Evolutionary conservation across 2,797 vertebrate species (phyloP), one percentile per base, ranked within the genome.

Genomic region (Knipowitschia caucasica): DNA sequence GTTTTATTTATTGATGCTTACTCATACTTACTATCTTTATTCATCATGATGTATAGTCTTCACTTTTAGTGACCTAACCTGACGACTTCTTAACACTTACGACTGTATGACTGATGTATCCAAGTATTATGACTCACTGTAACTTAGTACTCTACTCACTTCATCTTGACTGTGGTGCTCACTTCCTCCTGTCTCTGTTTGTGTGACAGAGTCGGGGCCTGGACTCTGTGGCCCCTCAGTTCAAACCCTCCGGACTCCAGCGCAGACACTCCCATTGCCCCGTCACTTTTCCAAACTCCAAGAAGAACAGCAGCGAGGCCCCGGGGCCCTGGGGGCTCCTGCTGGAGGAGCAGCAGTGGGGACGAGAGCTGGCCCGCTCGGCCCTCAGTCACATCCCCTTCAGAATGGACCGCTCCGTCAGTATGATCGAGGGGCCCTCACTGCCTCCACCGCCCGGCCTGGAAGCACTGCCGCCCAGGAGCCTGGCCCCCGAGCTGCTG

Each of bases 391-490:
- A 86, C 61, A 92, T 93, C 64, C 92, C 92, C 1, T 92, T 92
- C 72, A 78, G 89, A 18, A 89, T 90, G 0, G 92, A 93, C 78
- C 90, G 91, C 42, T 93, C 92, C 0, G 82, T 92, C 57, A 92
- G 92, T 75, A 89, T 92, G 92, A 92, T 91, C 4, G 92, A 93
- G 60, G 84, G 88, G 7, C 68, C 4, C 67, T 64, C 55, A 59
- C 29, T 60, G 31, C 86, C 88, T 0, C 88, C 89, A 0, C 29
- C 47, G 1, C 89, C 88, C 0, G 88, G 89, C 29, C 67, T 90
- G 17, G 76, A n/a, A n/a, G n/a, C n/a, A n/a, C n/a, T n/a, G n/a
- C n/a, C 62, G 58, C 9, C 67, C 54, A 83, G 78, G 61, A 64
- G 8, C 60, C 38, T 40, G 38, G 20, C 38, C 38, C 18, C 18